Evolutionary conservation across 2,113 vertebrate species (phyloP).

Genomic region (cat (Felis catus)): F.catus_Fca126_mat1.0 CM031414.1:30124501-30125000

Average conservation of each 20-base stretch:
- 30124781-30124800: too few relatives aligned
- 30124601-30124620: background rate
- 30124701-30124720: background rate
- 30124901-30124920: too few relatives aligned
- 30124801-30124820: too few relatives aligned
- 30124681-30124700: constrained; percentile 21
- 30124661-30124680: constrained; percentile 49
- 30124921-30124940: too few relatives aligned
- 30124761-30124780: too few relatives aligned
- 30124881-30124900: too few relatives aligned
- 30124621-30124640: background rate
- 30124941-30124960: constrained; percentile 26
- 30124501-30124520: constrained; percentile 16
- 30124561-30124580: constrained; percentile 17
- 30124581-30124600: constrained; percentile 10
- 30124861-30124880: too few relatives aligned
- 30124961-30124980: constrained; percentile 36
- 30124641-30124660: constrained; percentile 1
- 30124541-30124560: constrained; percentile 50
- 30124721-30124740: too few relatives aligned
- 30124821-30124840: too few relatives aligned
- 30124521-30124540: background rate
- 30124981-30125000: background rate
- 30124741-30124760: too few relatives aligned
- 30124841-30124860: too few relatives aligned